Conservation (phyloP, 2,888 invertebrate genomes). For the Melanostoma mellinum region DNA sequence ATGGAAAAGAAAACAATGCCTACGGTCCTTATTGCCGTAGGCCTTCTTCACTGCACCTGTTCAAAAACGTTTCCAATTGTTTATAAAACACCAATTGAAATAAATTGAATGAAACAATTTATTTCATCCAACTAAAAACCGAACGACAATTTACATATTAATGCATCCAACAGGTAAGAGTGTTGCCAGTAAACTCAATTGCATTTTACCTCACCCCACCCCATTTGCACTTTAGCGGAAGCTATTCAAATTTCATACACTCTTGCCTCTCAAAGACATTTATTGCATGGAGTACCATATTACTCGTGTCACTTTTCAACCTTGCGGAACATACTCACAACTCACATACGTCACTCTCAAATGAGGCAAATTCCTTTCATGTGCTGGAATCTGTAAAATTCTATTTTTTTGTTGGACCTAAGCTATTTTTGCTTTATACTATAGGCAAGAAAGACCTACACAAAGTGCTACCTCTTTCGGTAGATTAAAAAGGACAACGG, state of each 20-base stretch:
- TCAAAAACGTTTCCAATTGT: too few relatives aligned
- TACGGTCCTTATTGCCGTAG: too few relatives aligned
- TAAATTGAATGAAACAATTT: too few relatives aligned
- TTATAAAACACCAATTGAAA: too few relatives aligned
- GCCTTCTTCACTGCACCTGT: too few relatives aligned
- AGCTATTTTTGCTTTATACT: conserved; percentile 11
- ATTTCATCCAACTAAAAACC: too few relatives aligned
- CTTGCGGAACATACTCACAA: conserved; percentile 22
- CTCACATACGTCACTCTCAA: conserved; percentile 46
- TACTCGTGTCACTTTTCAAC: conserved; percentile 54
- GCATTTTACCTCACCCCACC: conserved; percentile 5
- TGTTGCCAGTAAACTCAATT: neutral
- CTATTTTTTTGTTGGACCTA: neutral
- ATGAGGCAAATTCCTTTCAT: conserved; percentile 39
- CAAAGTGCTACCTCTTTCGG: conserved; percentile 29
- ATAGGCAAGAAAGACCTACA: conserved; percentile 18
- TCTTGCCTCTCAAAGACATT: conserved; percentile 59
- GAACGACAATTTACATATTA: neutral
- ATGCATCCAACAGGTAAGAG: conserved; percentile 21
- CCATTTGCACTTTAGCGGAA: conserved; percentile 42
- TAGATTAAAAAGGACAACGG: conserved; percentile 29
- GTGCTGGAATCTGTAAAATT: conserved; percentile 17
- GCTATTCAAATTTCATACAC: conserved; percentile 33
- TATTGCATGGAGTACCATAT: conserved; percentile 59
- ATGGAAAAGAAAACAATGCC: too few relatives aligned